A percentile compares a stretch with the other conserved stretches of the same genome.
phyloP scores from a whole-genome alignment of 2,113 vertebrate genomes.

The Lagopus leucura region DNA sequence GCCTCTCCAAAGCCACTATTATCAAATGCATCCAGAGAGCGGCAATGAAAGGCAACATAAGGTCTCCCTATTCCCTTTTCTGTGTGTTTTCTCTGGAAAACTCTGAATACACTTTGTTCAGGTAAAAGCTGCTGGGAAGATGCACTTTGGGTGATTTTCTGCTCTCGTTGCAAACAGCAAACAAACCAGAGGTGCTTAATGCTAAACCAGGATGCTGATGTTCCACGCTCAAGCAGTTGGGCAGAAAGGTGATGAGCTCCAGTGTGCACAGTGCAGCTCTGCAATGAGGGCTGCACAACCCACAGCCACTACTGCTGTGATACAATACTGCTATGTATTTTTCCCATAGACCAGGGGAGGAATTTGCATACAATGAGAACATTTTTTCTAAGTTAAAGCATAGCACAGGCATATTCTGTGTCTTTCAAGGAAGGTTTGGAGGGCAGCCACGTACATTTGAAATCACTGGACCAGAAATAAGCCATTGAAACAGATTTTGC shows the following conservation, averaged over 20 bases:
- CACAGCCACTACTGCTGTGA: not conserved
- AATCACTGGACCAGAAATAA: conserved; percentile 39
- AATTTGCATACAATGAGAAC: conserved; percentile 1
- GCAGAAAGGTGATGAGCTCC: not conserved
- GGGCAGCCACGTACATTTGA: conserved; percentile 12
- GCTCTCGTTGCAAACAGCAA: not conserved
- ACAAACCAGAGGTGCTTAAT: not conserved
- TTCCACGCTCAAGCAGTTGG: not conserved
- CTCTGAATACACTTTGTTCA: not conserved
- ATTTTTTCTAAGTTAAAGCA: not conserved
- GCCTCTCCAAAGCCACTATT: not conserved
- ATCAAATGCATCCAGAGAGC: not conserved
- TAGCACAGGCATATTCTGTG: not conserved
- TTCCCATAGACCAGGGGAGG: not conserved
- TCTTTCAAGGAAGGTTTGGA: conserved; percentile 45
- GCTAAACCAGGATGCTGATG: not conserved
- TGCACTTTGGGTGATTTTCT: not conserved
- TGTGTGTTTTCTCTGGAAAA: not conserved
- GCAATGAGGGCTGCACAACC: not conserved
- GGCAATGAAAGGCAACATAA: not conserved
- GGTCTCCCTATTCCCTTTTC: not conserved
- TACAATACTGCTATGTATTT: not conserved
- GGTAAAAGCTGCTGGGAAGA: not conserved
- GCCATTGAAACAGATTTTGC: conserved; percentile 22
- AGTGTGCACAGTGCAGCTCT: not conserved